A percentile compares a stretch with the other conserved stretches of the same genome.
Conservation (phyloP, 1,140 invertebrate genomes). For the Saccostrea echinata region DNA sequence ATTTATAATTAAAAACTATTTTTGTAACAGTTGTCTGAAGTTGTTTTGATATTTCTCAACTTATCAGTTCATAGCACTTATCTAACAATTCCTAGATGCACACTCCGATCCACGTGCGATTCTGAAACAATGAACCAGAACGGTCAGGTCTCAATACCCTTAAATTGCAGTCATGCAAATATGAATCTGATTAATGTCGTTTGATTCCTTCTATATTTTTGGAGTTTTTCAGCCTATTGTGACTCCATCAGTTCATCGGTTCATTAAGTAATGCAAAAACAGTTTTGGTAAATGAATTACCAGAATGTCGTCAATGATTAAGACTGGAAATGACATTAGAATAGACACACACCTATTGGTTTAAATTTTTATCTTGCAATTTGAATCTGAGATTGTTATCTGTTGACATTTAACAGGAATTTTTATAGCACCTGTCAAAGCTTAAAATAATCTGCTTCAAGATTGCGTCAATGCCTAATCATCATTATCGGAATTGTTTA, state of each 20-base stretch:
- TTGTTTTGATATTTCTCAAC: neutral
- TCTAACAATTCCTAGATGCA: neutral
- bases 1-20: no score
- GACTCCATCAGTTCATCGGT: neutral
- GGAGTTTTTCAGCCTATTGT: neutral
- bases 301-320: neutral
- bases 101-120: neutral
- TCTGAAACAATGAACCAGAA: neutral
- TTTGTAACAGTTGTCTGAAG: no score
- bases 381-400: neutral
- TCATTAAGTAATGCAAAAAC: neutral
- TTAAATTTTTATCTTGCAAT: neutral
- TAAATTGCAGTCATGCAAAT: neutral
- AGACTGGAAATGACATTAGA: neutral
- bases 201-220: neutral
- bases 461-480: no score
- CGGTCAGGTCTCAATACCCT: neutral
- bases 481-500: no score
- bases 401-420: neutral
- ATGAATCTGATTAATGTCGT: neutral
- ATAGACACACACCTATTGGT: neutral
- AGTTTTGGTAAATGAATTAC: neutral
- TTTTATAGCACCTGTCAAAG: neutral
- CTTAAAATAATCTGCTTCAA: neutral
- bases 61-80: neutral